A percentile compares a stretch with the other conserved stretches of the same genome.
Conservation (phyloP, 64 coral and sea anemone genomes). For the Orbicella faveolata region DNA sequence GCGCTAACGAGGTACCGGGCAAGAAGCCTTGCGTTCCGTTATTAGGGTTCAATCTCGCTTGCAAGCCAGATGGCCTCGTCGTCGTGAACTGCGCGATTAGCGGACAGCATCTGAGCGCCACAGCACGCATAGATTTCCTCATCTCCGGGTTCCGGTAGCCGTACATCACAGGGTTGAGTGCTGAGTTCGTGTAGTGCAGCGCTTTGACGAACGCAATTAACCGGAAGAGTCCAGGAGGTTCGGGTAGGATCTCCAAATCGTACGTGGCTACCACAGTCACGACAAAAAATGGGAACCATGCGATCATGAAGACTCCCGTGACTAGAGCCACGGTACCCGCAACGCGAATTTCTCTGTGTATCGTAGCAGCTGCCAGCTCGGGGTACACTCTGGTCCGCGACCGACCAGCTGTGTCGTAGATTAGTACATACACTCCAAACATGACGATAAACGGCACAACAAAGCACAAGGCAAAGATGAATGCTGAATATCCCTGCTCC, state of each 20-base stretch:
- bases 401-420: constrained; percentile 25
- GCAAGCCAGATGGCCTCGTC: not conserved
- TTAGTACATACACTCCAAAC: constrained; percentile 56
- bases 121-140: constrained; percentile 9
- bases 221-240: not conserved
- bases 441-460: constrained; percentile 66
- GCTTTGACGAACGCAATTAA: constrained; percentile 50
- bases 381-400: not conserved
- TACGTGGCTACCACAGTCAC: constrained; percentile 48
- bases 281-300: constrained; percentile 64
- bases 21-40: not conserved
- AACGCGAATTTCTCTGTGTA: constrained; percentile 53
- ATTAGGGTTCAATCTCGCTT: not conserved
- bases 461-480: constrained; percentile 55
- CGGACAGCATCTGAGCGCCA: not conserved
- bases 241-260: constrained; percentile 26
- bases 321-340: constrained; percentile 49
- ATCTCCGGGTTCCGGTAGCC: constrained; percentile 58
- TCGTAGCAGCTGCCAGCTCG: constrained; percentile 1
- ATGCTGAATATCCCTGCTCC: constrained; percentile 44
- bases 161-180: constrained; percentile 63
- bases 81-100: not conserved
- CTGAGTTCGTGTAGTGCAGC: constrained; percentile 61
- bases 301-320: constrained; percentile 61
- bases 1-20: not conserved